phyloP scores from a whole-genome alignment of 2,888 invertebrate species.

The Zaprionus bogoriensis region DNA sequence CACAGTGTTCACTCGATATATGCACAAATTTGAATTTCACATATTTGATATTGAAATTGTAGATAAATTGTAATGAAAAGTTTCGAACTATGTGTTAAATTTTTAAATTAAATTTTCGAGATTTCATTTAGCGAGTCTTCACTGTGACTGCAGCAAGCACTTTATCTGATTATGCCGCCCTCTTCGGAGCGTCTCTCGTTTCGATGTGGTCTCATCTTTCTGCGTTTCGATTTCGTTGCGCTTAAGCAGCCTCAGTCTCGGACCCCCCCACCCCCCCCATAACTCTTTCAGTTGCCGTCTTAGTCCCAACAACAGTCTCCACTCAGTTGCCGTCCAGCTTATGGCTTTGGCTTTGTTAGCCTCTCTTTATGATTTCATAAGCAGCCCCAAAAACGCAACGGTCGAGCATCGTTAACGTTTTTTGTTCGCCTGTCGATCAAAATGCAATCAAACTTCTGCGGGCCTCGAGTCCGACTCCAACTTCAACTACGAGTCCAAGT shows the following conservation, averaged over 20 bases:
- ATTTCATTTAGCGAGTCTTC: background rate
- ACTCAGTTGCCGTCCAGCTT: constrained; percentile 17
- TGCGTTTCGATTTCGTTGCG: constrained; percentile 43
- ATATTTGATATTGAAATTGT: no score
- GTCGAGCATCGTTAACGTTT: constrained; percentile 56
- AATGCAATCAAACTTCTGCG: constrained; percentile 77
- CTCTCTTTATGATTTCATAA: constrained; percentile 54
- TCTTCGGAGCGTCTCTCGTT: constrained; percentile 27
- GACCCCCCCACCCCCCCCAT: background rate
- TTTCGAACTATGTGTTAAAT: no score
- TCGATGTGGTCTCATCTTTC: constrained; percentile 49
- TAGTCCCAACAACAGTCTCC: no score
- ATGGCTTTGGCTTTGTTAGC: constrained; percentile 48
- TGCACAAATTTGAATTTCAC: background rate
- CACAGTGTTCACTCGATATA: constrained; percentile 40
- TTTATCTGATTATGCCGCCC: constrained; percentile 71
- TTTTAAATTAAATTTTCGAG: background rate
- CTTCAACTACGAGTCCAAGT: constrained; percentile 9
- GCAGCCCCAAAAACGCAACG: constrained; percentile 45
- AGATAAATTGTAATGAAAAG: no score
- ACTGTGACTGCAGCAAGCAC: constrained; percentile 38
- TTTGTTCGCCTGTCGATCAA: constrained; percentile 67
- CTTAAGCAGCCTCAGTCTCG: constrained; percentile 17
- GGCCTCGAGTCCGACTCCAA: constrained; percentile 27
- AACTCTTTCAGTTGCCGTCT: no score